A percentile compares a stretch with the other conserved stretches of the same genome.
Evolutionary conservation across 30 jellyfish, hydroid and myxozoan species (phyloP).

Genomic region (Sanderia malayensis): DNA sequence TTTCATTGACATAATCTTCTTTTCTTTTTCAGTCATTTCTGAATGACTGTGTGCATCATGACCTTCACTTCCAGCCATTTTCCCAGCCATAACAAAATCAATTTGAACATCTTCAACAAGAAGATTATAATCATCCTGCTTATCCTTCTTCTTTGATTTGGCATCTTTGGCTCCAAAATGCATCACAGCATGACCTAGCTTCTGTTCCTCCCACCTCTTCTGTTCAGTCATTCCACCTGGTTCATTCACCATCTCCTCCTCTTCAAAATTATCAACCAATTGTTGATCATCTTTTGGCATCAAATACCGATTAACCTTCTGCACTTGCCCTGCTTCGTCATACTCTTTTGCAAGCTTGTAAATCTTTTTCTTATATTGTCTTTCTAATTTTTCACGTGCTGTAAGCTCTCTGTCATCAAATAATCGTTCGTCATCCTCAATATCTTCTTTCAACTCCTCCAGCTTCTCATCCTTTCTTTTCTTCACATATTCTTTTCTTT

Average conservation of each 20-base stretch:
- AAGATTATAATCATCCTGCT: slow-evolving; percentile 79
- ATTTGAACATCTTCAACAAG: slow-evolving; percentile 93
- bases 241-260: slow-evolving; percentile 65
- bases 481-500: slow-evolving; percentile 96
- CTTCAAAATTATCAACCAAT: slow-evolving; percentile 83
- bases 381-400: slow-evolving; percentile 80
- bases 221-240: slow-evolving; percentile 86
- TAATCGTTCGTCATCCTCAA: slow-evolving; percentile 94
- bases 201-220: slow-evolving; percentile 96
- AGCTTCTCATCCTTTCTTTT: slow-evolving; percentile 89
- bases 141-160: slow-evolving; percentile 40
- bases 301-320: slow-evolving; percentile 80
- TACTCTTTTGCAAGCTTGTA: slow-evolving; percentile 85
- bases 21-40: slow-evolving; percentile 56
- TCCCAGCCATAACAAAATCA: slow-evolving; percentile 99
- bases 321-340: slow-evolving; percentile 74
- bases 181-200: slow-evolving; percentile 95
- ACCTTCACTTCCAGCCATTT: slow-evolving; percentile 90
- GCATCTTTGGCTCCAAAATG: slow-evolving; percentile 98
- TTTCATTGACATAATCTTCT: slow-evolving; percentile 57
- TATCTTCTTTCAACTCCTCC: slow-evolving; percentile 83
- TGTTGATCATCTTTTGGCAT: slow-evolving; percentile 97
- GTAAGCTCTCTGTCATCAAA: slow-evolving; percentile 86
- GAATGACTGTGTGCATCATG: slow-evolving; percentile 16
- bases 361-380: slow-evolving; percentile 82